Evolutionary conservation across 2,888 invertebrate species (phyloP).

Genomic region (Drosophila quinaria): DNA sequence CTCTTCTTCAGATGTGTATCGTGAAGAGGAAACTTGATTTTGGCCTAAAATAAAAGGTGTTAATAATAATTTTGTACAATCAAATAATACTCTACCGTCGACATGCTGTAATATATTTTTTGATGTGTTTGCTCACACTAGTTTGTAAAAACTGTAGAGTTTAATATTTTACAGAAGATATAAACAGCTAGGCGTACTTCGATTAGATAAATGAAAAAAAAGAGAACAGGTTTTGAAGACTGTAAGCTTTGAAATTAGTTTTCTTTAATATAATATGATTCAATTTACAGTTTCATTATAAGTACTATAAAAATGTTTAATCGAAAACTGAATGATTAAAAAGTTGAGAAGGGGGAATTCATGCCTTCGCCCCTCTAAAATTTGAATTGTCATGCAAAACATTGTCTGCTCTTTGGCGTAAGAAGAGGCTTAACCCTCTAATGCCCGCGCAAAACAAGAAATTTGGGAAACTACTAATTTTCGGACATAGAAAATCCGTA

Average conservation of each 20-base stretch:
- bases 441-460: too few relatives aligned
- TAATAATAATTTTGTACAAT: background rate
- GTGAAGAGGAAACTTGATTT: conserved; percentile 69
- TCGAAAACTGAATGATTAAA: too few relatives aligned
- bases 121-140: background rate
- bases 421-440: background rate
- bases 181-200: background rate
- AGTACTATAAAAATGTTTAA: too few relatives aligned
- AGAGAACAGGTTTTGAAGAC: too few relatives aligned
- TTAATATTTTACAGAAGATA: background rate
- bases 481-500: too few relatives aligned
- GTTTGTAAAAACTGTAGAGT: conserved; percentile 7
- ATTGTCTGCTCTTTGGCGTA: background rate
- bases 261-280: too few relatives aligned
- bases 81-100: conserved; percentile 2
- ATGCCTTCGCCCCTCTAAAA: background rate
- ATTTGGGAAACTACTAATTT: too few relatives aligned
- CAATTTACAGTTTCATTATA: too few relatives aligned
- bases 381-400: background rate
- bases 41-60: conserved; percentile 14
- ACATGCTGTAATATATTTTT: conserved; percentile 20
- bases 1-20: conserved; percentile 34
- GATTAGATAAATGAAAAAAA: background rate
- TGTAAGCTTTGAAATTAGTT: too few relatives aligned
- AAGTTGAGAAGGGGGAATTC: too few relatives aligned